These are phyloP conservation scores for Oryzias dopingdopingensis DNA, from an alignment of 2,797 vertebrate species.

Conservation along the genomic window DNA sequence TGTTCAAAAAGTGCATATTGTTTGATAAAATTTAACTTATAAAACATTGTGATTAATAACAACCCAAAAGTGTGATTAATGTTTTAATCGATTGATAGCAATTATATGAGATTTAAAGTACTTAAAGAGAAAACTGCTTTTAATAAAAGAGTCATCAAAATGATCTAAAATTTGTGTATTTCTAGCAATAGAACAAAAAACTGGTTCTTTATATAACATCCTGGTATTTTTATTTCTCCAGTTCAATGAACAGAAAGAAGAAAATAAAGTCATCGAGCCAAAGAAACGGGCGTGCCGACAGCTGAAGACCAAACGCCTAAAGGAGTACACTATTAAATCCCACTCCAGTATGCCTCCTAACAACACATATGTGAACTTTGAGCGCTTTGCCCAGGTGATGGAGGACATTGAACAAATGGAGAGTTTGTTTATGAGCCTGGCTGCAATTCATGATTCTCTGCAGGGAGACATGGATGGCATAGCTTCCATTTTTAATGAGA, in stretches of 20 bases:
- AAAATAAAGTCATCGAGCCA: slow-evolving; percentile 62
- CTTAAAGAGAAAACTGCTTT: no score
- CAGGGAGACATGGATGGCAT: slow-evolving; percentile 88
- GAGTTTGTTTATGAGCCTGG: slow-evolving; percentile 70
- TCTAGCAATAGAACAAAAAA: no score
- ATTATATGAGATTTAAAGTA: no score
- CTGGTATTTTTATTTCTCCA: slow-evolving; percentile 61
- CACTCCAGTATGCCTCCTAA: slow-evolving; percentile 95
- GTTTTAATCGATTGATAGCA: no score
- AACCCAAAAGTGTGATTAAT: no score
- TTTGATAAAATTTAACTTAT: no score
- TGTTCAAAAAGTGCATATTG: no score
- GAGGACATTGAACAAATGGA: slow-evolving; percentile 84
- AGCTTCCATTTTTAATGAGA: slow-evolving; percentile 88
- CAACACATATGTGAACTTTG: slow-evolving; percentile 92
- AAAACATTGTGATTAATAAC: no score
- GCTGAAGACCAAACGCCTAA: slow-evolving; percentile 89
- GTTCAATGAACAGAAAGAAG: slow-evolving; percentile 79
- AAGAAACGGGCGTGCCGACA: slow-evolving; percentile 78
- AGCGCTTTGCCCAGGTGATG: slow-evolving; percentile 86
- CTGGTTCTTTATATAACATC: no score
- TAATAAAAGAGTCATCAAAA: no score
- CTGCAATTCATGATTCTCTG: slow-evolving; percentile 74
- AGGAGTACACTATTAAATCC: slow-evolving; percentile 93
- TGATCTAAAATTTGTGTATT: no score